Base-by-base conservation (phyloP, 2,888 invertebrate species). In the Morpho achilles region DNA sequence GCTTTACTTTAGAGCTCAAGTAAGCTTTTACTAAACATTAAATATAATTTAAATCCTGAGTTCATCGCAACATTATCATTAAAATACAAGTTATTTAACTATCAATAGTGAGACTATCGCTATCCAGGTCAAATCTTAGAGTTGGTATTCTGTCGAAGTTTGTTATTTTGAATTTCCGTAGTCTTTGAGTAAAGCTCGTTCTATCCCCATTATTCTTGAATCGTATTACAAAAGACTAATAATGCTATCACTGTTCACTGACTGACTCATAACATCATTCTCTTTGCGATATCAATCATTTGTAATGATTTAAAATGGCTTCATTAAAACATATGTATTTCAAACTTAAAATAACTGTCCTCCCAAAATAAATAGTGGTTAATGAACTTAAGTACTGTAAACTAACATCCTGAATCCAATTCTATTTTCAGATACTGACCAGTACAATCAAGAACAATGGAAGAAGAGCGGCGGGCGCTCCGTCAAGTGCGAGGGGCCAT, bases 401-500 rank as follows among this genome's bases (percentile, higher is more conserved):
- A 56, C 41, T 48, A 57, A 59, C 59, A 62, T 59, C 51, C 59
- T 54, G 59, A 61, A 59, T 60, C 50, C 42, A 59, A 61, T 61
- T 59, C 61, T 72, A 73, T 76, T 73, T 71, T 66, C 69, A 67
- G 67, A 67, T 67, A 71, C 67, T 80, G 82, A 73, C 78, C 81
- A 78, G 78, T 78, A 75, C 77, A 75, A 76, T 77, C 75, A 79
- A 79, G 84, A 85, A 88, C 86, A 89, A 87, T 85, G 80, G 83
- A 80, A 82, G 83, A 84, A 85, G 67, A 64, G 66, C 61, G 83
- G 83, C 81, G 74, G 73, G 72, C 84, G 82, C 87, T 87, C 80
- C 87, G 89, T 90, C 89, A 90, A 87, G 84, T 81, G 82, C 79
- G 84, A 80, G 80, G 73, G 80, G 67, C 80, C 80, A 88, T 90